Conservation (phyloP, 2,113 vertebrate species). For the Puma concolor region DNA sequence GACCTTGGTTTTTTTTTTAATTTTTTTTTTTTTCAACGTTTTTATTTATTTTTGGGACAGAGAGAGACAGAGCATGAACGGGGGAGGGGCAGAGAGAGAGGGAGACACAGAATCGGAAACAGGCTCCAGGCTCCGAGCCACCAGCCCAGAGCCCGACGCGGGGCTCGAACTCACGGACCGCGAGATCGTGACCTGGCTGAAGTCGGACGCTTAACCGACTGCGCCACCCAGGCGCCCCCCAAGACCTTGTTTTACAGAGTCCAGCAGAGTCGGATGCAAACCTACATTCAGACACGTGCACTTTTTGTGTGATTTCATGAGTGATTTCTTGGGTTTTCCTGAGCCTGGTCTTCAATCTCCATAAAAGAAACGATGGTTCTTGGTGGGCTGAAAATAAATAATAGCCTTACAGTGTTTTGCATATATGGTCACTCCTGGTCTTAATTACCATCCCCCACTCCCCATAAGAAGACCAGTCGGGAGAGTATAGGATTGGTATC, state of each 20-base stretch:
- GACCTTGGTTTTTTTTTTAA: no score
- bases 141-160: no score
- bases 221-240: no score
- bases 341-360: neutral
- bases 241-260: neutral
- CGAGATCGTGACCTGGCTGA: no score
- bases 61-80: no score
- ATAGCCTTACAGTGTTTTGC: neutral
- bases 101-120: no score
- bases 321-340: neutral
- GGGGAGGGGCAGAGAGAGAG: no score
- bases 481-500: neutral
- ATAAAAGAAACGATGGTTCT: neutral
- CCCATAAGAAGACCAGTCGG: neutral
- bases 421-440: neutral
- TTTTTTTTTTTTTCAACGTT: no score
- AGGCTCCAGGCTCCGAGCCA: no score
- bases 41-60: no score
- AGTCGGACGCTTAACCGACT: no score
- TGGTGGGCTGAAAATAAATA: neutral
- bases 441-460: neutral
- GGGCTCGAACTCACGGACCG: no score
- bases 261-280: neutral
- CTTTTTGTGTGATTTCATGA: neutral
- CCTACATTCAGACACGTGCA: neutral